Percentiles rank a stretch among this genome's conserved stretches.
Evolutionary conservation across 2,113 vertebrate genomes (phyloP).

Genomic region (Vicugna pacos): DNA sequence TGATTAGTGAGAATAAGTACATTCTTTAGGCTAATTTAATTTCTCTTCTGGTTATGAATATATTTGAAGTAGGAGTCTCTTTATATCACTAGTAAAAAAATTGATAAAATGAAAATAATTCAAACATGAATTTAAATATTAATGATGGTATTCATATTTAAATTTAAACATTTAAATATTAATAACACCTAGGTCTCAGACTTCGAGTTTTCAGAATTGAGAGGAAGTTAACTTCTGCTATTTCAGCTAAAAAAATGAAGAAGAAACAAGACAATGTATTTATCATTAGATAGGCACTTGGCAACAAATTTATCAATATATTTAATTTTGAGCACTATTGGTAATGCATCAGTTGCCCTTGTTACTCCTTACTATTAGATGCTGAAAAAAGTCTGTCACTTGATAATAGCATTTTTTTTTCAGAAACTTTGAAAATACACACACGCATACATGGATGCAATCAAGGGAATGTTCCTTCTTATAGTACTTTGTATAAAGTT

Average conservation of each 20-base stretch:
- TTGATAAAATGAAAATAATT: not conserved
- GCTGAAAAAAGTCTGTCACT: not conserved
- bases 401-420: not conserved
- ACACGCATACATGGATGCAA: not conserved
- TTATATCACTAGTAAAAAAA: not conserved
- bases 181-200: not conserved
- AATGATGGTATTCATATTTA: no score
- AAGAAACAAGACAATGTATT: not conserved
- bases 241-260: not conserved
- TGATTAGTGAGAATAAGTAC: slow-evolving; percentile 13
- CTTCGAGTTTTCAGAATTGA: not conserved
- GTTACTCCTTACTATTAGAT: not conserved
- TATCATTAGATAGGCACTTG: not conserved
- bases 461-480: not conserved
- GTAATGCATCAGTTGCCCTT: not conserved
- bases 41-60: not conserved
- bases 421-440: not conserved
- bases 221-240: not conserved
- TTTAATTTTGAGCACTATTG: not conserved
- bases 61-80: not conserved
- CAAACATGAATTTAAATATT: not conserved
- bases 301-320: not conserved
- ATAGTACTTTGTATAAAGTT: not conserved
- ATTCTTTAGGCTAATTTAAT: not conserved
- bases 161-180: no score